Conservation (phyloP, 2,113 vertebrate genomes). For the Phylloscopus whistleri region DNA sequence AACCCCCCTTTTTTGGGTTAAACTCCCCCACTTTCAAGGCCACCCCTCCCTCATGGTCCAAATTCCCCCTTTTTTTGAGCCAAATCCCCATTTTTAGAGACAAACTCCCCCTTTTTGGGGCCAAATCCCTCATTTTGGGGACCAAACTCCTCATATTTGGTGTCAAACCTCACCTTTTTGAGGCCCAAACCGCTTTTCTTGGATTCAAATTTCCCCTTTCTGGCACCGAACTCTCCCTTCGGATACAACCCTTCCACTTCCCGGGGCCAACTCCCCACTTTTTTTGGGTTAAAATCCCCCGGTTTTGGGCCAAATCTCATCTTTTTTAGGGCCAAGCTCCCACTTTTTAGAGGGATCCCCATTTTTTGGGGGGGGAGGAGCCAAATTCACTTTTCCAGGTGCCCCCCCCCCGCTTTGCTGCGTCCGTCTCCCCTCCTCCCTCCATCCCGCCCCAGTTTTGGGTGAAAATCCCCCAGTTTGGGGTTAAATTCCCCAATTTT, state of each 20-base stretch:
- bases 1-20: background rate
- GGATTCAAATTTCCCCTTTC: background rate
- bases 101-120: fast-evolving
- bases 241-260: background rate
- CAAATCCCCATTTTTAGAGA: background rate
- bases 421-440: background rate
- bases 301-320: no score
- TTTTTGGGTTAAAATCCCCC: background rate
- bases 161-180: fast-evolving
- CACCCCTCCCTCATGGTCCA: background rate
- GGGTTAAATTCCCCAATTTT: background rate
- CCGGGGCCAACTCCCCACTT: fast-evolving
- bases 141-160: background rate
- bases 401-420: background rate
- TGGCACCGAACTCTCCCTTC: background rate
- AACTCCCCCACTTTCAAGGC: background rate
- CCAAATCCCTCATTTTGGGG: background rate
- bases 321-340: fast-evolving
- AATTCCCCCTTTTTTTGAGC: background rate
- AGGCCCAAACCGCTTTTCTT: background rate
- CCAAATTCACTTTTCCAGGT: background rate
- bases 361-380: no score
- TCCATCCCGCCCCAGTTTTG: background rate
- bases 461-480: background rate
- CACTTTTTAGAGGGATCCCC: background rate